Evolutionary conservation across 1,140 invertebrate species (phyloP).

Genomic region (Ips typographus): DNA sequence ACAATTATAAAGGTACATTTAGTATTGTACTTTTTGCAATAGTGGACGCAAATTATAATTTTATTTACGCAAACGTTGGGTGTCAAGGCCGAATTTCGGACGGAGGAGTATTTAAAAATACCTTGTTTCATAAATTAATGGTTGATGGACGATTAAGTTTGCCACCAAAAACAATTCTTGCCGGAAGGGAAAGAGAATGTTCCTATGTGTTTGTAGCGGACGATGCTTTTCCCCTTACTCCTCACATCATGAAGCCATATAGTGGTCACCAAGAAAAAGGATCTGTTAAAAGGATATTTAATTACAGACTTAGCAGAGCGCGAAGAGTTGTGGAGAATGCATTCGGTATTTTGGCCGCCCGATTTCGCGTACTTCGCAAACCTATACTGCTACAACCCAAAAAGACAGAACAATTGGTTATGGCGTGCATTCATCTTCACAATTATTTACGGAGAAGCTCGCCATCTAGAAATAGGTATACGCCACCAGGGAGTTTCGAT

Average conservation of each 20-base stretch:
- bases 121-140: constrained; percentile 35
- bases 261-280: constrained; percentile 16
- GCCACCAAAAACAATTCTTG: constrained; percentile 20
- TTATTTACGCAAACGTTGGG: constrained; percentile 53
- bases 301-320: constrained; percentile 20
- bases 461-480: constrained; percentile 9
- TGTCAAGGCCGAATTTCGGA: constrained; percentile 52
- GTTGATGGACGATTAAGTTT: constrained; percentile 40
- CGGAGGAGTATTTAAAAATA: constrained; percentile 49
- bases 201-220: constrained; percentile 25
- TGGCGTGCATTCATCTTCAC: constrained; percentile 9
- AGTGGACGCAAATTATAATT: constrained; percentile 55
- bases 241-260: constrained; percentile 30
- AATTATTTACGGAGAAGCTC: constrained; percentile 11
- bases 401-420: constrained; percentile 5
- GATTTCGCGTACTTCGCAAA: constrained; percentile 14
- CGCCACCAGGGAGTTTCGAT: neutral
- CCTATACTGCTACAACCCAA: constrained; percentile 18
- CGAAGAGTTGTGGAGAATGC: constrained; percentile 24
- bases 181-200: constrained; percentile 6
- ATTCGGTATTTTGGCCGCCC: constrained; percentile 20
- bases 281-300: constrained; percentile 24
- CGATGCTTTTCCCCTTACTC: constrained; percentile 19
- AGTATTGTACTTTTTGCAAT: constrained; percentile 57
- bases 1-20: constrained; percentile 57